A percentile compares a stretch with the other conserved stretches of the same genome.
phyloP scores from a whole-genome alignment of 2,113 vertebrate genomes.

The Phyllostomus hastatus region DNA sequence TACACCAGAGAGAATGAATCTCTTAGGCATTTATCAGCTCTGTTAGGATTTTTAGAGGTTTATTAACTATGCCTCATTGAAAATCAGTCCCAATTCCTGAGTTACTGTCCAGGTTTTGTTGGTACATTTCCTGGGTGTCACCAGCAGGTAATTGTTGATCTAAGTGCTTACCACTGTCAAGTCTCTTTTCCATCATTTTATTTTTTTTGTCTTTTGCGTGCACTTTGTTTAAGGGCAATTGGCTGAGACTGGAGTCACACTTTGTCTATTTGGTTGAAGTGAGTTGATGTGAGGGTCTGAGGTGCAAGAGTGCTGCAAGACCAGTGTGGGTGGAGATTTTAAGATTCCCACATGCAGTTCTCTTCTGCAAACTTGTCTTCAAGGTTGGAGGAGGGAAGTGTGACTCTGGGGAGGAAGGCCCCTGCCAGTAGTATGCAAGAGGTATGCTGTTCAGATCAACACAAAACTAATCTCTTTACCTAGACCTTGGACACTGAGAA shows the following conservation, averaged over 20 bases:
- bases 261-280: background rate
- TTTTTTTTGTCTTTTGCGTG: background rate
- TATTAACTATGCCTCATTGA: background rate
- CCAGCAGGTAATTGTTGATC: background rate
- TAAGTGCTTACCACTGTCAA: background rate
- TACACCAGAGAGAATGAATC: background rate
- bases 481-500: background rate
- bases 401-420: background rate
- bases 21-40: background rate
- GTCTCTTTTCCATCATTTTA: background rate
- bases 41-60: background rate
- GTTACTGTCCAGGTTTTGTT: background rate
- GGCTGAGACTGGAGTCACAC: background rate
- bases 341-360: background rate
- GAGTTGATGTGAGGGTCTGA: background rate
- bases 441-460: background rate
- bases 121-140: background rate
- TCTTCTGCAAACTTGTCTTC: background rate
- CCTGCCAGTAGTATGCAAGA: background rate
- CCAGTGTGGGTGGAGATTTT: background rate
- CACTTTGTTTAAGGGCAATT: background rate
- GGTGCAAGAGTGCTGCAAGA: background rate
- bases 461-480: background rate
- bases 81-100: conserved; percentile 1
- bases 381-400: background rate